A percentile compares a stretch with the other conserved stretches of the same genome.
Conservation (phyloP, 2,888 invertebrate genomes). For the Drosophila anceps region DNA sequence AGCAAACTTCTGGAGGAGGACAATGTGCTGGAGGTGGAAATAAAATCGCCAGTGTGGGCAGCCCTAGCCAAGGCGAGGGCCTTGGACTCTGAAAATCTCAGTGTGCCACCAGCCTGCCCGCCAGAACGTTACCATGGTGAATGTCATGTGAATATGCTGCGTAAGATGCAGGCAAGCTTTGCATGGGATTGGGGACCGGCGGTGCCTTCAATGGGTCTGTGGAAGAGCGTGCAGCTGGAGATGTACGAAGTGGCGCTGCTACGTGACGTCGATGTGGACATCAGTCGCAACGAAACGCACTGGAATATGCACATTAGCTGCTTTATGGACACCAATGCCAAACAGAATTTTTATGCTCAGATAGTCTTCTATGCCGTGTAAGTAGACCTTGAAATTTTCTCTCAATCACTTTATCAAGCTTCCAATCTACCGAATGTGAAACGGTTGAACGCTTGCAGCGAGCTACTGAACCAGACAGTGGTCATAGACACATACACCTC, state of each 20-base stretch:
- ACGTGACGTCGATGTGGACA: slow-evolving; percentile 87
- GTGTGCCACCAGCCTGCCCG: slow-evolving; percentile 91
- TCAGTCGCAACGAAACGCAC: slow-evolving; percentile 75
- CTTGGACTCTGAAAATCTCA: slow-evolving; percentile 48
- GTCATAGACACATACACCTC: slow-evolving; percentile 66
- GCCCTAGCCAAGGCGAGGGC: slow-evolving; percentile 86
- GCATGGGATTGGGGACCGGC: slow-evolving; percentile 99
- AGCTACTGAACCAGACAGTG: slow-evolving; percentile 79
- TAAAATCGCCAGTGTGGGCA: slow-evolving; percentile 89
- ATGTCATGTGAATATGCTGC: slow-evolving; percentile 95
- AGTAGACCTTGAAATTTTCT: slow-evolving; percentile 44
- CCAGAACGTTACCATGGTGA: slow-evolving; percentile 93
- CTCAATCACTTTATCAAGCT: slow-evolving; percentile 9
- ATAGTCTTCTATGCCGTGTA: slow-evolving; percentile 84
- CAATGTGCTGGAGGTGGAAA: slow-evolving; percentile 88
- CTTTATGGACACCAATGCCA: slow-evolving; percentile 84
- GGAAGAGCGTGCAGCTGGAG: slow-evolving; percentile 90
- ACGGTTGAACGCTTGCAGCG: slow-evolving; percentile 65
- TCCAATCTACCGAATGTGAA: background rate
- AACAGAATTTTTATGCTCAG: slow-evolving; percentile 79
- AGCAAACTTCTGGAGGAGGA: slow-evolving; percentile 85
- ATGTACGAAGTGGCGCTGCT: slow-evolving; percentile 89
- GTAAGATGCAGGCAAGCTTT: slow-evolving; percentile 98
- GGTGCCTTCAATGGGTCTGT: slow-evolving; percentile 96
- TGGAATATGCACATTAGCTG: slow-evolving; percentile 86